These are phyloP conservation scores for Alauda arvensis DNA, from an alignment of 2,797 vertebrate species.

Conservation along the genomic window DNA sequence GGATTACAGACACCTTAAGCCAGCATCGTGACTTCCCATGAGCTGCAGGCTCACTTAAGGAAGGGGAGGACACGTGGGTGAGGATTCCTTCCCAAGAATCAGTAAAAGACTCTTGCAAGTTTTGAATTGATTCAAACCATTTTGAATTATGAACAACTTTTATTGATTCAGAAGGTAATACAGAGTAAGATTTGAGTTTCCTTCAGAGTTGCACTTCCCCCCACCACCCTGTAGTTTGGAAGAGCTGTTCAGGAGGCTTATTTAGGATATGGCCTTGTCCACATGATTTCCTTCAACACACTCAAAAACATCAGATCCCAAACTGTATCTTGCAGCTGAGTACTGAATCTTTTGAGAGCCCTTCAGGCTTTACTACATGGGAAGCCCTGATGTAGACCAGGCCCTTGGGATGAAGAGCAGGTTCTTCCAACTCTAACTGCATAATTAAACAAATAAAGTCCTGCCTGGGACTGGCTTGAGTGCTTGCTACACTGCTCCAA, in stretches of 20 bases:
- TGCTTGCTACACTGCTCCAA: background rate
- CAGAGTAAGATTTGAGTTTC: background rate
- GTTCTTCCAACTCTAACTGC: background rate
- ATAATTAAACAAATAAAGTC: constrained; percentile 5
- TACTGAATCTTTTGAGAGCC: background rate
- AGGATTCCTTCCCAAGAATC: background rate
- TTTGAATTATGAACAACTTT: background rate
- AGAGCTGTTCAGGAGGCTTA: background rate
- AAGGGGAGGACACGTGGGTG: fast-evolving
- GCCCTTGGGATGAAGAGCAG: background rate
- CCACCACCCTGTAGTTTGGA: fast-evolving
- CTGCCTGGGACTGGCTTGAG: background rate
- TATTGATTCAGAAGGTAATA: background rate
- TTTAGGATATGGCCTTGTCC: background rate
- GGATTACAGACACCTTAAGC: background rate
- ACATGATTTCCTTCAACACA: background rate
- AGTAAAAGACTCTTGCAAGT: background rate
- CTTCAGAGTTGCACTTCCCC: background rate
- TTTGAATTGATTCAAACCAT: background rate
- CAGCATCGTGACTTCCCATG: background rate
- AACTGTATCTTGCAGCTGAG: background rate
- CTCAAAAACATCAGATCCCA: background rate
- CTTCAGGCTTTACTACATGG: background rate
- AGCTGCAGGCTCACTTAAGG: background rate
- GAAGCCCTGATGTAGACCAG: background rate